phyloP scores from a whole-genome alignment of 2,797 vertebrate species.

The Parambassis ranga region DNA sequence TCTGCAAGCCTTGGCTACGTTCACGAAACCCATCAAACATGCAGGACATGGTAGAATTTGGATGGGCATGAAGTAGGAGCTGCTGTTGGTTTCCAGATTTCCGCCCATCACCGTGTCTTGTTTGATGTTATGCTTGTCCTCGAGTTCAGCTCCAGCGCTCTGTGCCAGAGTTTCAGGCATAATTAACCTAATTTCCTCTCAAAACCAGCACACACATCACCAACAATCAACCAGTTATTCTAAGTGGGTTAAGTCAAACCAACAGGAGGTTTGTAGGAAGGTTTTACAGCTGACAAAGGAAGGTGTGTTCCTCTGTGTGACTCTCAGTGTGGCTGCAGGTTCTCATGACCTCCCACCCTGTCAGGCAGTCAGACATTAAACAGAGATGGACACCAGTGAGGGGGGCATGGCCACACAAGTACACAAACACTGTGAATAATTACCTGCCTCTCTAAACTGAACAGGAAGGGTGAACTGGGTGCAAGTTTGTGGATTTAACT shows the following conservation, averaged over 20 bases:
- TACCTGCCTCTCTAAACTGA: conserved; percentile 48
- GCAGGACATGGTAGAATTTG: conserved; percentile 19
- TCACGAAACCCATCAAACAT: conserved; percentile 23
- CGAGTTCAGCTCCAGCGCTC: conserved; percentile 15
- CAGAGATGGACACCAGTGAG: conserved; percentile 45
- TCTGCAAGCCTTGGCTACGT: conserved; percentile 2
- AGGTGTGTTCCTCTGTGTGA: conserved; percentile 43
- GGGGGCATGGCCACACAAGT: background rate
- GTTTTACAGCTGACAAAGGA: conserved; percentile 37
- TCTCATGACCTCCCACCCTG: conserved; percentile 33
- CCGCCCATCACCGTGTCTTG: conserved; percentile 30
- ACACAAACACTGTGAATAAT: conserved; percentile 42
- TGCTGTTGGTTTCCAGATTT: conserved; percentile 37
- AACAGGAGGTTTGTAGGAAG: conserved; percentile 7
- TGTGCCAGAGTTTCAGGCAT: conserved; percentile 29
- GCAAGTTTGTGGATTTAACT: background rate
- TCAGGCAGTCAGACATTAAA: conserved; percentile 57
- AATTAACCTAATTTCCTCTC: conserved; percentile 66
- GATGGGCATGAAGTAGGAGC: conserved; percentile 27
- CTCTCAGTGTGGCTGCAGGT: conserved; percentile 20
- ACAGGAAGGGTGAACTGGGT: conserved; percentile 28
- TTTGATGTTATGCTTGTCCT: conserved; percentile 49
- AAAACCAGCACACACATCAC: conserved; percentile 38
- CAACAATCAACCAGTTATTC: conserved; percentile 33
- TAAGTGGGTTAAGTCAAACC: conserved; percentile 17